Evolutionary conservation across 2,888 invertebrate genomes (phyloP).

Genomic region (Amblyjoppa fuscipennis): DNA sequence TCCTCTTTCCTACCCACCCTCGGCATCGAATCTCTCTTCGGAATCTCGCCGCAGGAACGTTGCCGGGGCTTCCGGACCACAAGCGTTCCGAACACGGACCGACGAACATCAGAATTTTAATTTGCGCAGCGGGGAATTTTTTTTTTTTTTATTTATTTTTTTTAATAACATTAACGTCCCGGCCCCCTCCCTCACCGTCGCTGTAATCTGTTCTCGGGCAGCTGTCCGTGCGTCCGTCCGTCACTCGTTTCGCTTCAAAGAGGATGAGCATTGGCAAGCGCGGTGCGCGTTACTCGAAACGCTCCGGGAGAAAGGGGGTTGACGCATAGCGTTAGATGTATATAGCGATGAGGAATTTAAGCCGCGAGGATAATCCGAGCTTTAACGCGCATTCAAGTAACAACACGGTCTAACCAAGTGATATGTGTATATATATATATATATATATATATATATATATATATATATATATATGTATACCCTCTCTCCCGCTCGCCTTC

Average conservation of each 20-base stretch:
- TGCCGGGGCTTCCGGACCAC: background rate
- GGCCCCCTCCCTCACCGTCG: conserved; percentile 26
- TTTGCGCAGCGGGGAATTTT: conserved; percentile 61
- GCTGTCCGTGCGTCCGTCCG: conserved; percentile 55
- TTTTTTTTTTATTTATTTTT: conserved; percentile 62
- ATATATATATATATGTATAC: too few relatives aligned
- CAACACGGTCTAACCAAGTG: conserved; percentile 70
- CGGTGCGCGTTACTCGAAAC: conserved; percentile 48
- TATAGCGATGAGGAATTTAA: conserved; percentile 71
- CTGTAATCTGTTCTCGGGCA: conserved; percentile 71
- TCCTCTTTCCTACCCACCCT: background rate
- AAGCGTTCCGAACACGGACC: conserved; percentile 30
- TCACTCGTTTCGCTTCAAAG: conserved; percentile 61
- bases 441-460: too few relatives aligned
- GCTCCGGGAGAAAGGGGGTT: background rate
- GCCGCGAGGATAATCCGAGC: conserved; percentile 78
- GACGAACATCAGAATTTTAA: conserved; percentile 69
- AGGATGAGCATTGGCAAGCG: conserved; percentile 34
- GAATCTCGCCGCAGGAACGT: conserved; percentile 17
- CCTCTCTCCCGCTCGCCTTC: conserved; percentile 41
- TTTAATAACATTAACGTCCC: conserved; percentile 72
- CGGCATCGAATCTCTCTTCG: background rate
- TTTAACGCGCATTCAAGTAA: conserved; percentile 77
- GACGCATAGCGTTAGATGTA: conserved; percentile 15
- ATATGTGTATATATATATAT: too few relatives aligned